These are phyloP conservation scores for Cerastis rubricosa DNA, from an alignment of 2,888 invertebrate genomes.

Conservation along the genomic window DNA sequence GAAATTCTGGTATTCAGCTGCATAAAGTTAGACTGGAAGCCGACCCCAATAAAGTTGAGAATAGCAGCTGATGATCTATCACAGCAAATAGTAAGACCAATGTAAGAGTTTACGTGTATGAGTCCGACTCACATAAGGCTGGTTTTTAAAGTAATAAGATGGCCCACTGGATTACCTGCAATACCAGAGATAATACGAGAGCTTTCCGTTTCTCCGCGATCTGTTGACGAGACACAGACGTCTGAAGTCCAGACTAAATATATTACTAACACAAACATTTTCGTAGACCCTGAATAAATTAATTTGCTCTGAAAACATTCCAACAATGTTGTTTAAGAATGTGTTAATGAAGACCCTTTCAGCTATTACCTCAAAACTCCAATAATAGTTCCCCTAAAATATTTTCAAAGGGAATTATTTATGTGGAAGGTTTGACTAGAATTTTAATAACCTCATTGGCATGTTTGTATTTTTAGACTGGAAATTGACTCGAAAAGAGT, in stretches of 20 bases:
- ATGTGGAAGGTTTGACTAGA: constrained; percentile 20
- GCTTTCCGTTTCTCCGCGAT: not conserved
- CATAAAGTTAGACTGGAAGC: not conserved
- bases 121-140: not conserved
- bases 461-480: not conserved
- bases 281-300: constrained; percentile 29
- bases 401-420: constrained; percentile 37
- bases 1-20: not conserved
- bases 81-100: not conserved
- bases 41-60: not conserved
- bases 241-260: not conserved
- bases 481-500: not conserved
- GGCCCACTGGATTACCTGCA: not conserved
- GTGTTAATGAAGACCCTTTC: constrained; percentile 60
- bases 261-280: constrained; percentile 11
- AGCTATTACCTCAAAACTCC: constrained; percentile 40
- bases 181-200: not conserved
- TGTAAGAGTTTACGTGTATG: not conserved
- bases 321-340: constrained; percentile 51
- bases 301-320: constrained; percentile 38
- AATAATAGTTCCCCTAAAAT: constrained; percentile 45
- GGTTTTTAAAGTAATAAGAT: not conserved
- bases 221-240: not conserved
- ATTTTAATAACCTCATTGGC: constrained; percentile 41
- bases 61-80: not conserved